Evolutionary conservation across 1,140 invertebrate species (phyloP).

Genomic region (Ceratina australensis): DNA sequence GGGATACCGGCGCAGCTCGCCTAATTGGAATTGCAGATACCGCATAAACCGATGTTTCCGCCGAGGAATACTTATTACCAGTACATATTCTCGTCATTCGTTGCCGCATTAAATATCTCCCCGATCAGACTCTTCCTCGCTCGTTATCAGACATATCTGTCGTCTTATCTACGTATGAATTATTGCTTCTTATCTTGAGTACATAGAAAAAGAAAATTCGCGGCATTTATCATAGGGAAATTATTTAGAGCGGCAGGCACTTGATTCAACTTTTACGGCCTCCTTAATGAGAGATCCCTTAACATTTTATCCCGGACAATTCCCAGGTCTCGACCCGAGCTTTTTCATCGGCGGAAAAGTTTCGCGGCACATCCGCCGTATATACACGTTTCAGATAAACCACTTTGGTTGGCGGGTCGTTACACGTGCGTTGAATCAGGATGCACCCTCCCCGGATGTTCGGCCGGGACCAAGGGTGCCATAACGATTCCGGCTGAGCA

Average conservation of each 20-base stretch:
- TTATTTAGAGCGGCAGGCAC: no score
- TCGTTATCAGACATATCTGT: no score
- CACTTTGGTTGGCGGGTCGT: constrained; percentile 56
- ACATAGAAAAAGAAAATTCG: no score
- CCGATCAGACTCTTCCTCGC: no score
- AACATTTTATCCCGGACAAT: background rate
- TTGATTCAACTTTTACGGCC: no score
- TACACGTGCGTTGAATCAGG: constrained; percentile 65
- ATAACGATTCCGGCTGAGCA: background rate
- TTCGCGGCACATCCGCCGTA: constrained; percentile 43
- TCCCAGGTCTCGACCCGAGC: constrained; percentile 31
- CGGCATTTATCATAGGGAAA: no score
- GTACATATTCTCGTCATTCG: background rate
- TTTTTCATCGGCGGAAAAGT: constrained; percentile 54
- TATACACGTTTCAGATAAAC: constrained; percentile 61
- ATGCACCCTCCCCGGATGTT: constrained; percentile 3
- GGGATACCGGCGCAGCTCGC: background rate
- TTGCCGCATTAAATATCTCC: background rate
- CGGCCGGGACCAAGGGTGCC: constrained; percentile 2
- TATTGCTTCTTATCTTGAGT: no score
- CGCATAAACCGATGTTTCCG: background rate
- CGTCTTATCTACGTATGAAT: no score
- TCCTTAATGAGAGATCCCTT: no score
- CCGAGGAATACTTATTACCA: background rate
- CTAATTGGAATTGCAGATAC: constrained; percentile 12